Conservation (phyloP, 2,797 vertebrate species). For the Cuniculus paca region DNA sequence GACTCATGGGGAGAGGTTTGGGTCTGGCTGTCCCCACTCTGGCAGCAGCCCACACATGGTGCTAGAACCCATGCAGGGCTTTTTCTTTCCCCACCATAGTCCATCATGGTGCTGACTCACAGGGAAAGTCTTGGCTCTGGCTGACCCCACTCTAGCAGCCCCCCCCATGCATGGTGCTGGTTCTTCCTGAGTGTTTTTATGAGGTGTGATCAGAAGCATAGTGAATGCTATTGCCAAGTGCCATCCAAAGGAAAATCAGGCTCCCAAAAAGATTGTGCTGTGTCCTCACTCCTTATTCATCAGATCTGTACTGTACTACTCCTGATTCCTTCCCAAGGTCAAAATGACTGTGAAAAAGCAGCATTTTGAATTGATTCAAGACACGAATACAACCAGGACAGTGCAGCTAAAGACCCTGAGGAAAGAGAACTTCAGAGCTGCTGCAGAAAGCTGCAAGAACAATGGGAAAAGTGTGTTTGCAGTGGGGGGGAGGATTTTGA, state of each 20-base stretch:
- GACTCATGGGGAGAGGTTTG: too few relatives aligned
- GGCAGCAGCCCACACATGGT: too few relatives aligned
- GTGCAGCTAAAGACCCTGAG: not conserved
- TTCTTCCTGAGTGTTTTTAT: not conserved
- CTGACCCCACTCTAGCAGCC: too few relatives aligned
- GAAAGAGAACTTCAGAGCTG: not conserved
- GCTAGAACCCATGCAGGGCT: too few relatives aligned
- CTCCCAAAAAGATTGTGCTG: not conserved
- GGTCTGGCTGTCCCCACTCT: too few relatives aligned
- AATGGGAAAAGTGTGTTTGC: not conserved
- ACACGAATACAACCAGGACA: not conserved
- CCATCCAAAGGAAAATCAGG: not conserved
- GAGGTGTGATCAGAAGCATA: not conserved
- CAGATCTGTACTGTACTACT: not conserved
- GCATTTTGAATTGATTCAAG: not conserved
- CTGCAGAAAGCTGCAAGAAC: not conserved
- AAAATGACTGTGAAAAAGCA: not conserved
- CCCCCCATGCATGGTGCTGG: too few relatives aligned
- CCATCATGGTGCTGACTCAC: too few relatives aligned
- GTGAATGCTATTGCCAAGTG: not conserved
- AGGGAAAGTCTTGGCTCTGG: too few relatives aligned
- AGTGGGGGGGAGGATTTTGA: not conserved
- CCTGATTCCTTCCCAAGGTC: not conserved
- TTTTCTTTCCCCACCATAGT: too few relatives aligned
- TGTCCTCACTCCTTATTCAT: not conserved